Conservation (phyloP, 1,140 invertebrate genomes). For the Drosophila biarmipes region DNA sequence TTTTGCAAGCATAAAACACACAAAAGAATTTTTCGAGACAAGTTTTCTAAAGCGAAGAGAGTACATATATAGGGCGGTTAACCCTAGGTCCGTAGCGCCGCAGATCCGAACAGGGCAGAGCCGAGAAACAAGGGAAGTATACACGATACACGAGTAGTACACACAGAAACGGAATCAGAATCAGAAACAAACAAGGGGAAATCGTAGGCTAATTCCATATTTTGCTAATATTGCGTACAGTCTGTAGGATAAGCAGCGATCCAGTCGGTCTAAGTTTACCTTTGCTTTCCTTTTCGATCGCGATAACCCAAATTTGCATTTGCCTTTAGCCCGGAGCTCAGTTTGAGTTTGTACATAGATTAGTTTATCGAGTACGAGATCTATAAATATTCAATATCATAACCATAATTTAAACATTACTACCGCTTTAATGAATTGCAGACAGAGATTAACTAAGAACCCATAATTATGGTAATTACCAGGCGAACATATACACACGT, state of each 20-base stretch:
- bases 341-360: slow-evolving; percentile 58
- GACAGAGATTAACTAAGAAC: slow-evolving; percentile 42
- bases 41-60: slow-evolving; percentile 73
- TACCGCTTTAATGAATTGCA: slow-evolving; percentile 72
- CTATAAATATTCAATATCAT: slow-evolving; percentile 55
- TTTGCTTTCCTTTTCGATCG: slow-evolving; percentile 8
- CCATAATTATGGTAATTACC: slow-evolving; percentile 43
- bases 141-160: slow-evolving; percentile 28
- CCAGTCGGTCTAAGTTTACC: slow-evolving; percentile 12
- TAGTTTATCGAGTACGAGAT: slow-evolving; percentile 36
- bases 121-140: slow-evolving; percentile 34
- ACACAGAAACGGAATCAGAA: no score
- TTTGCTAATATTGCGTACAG: slow-evolving; percentile 57
- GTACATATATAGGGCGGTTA: slow-evolving; percentile 32
- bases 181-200: slow-evolving; percentile 42
- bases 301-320: slow-evolving; percentile 13
- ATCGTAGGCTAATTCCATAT: slow-evolving; percentile 64
- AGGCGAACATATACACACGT: slow-evolving; percentile 42
- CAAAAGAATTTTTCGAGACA: slow-evolving; percentile 76
- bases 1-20: slow-evolving; percentile 60
- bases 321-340: slow-evolving; percentile 17
- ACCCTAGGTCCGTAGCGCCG: slow-evolving; percentile 9
- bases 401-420: slow-evolving; percentile 59
- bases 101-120: slow-evolving; percentile 59
- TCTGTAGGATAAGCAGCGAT: slow-evolving; percentile 27